Evolutionary conservation across 2,113 vertebrate genomes (phyloP).

Genomic region (Macroglossus sobrinus): DNA sequence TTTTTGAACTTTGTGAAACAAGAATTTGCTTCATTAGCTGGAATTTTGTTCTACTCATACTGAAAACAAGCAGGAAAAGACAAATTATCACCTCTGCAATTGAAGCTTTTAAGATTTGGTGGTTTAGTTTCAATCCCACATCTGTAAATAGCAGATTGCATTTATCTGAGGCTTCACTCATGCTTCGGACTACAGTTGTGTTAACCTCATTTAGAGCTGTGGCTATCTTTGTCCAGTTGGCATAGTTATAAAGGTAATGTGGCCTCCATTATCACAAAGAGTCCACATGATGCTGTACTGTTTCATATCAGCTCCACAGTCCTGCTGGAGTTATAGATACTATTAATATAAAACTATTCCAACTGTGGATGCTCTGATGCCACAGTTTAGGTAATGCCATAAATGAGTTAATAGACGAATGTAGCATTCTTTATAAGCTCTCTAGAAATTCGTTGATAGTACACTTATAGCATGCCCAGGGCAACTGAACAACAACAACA

Average conservation of each 20-base stretch:
- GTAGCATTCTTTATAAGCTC: neutral
- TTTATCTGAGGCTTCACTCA: neutral
- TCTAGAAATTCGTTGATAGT: neutral
- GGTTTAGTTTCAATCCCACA: neutral
- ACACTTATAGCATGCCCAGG: neutral
- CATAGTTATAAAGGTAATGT: neutral
- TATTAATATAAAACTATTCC: neutral
- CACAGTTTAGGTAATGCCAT: neutral
- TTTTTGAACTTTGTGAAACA: neutral
- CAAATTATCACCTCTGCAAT: neutral
- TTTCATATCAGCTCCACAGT: neutral
- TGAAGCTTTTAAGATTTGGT: neutral
- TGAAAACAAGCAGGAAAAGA: constrained; percentile 40
- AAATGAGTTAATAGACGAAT: neutral
- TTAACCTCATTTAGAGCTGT: neutral
- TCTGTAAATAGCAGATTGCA: constrained; percentile 13
- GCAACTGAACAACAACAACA: neutral
- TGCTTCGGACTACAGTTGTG: neutral
- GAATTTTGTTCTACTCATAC: neutral
- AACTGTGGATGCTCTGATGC: neutral
- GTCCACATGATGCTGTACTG: neutral
- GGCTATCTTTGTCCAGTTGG: neutral
- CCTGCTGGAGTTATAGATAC: neutral
- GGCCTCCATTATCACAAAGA: neutral
- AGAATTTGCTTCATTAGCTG: neutral